A percentile compares a stretch with the other conserved stretches of the same genome.
phyloP scores from a whole-genome alignment of 2,888 invertebrate species.

The Nycteola revayana region DNA sequence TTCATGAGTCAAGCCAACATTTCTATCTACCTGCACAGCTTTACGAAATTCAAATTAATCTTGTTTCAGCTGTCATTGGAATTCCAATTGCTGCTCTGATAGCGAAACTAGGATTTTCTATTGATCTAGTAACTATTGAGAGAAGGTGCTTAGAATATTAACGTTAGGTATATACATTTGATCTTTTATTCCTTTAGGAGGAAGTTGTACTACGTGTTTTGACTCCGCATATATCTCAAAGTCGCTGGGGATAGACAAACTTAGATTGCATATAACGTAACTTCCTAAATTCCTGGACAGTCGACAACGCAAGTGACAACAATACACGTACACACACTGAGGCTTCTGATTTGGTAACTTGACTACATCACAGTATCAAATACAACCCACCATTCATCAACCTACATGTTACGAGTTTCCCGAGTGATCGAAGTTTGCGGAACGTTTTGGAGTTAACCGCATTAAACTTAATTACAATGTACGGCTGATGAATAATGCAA shows the following conservation, averaged over 20 bases:
- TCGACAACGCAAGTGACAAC: no score
- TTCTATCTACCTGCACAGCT: no score
- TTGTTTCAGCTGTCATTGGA: no score
- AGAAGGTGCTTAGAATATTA: no score
- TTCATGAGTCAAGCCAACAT: no score
- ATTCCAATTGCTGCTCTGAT: no score
- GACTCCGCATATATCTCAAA: background rate
- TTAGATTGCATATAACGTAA: background rate
- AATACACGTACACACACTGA: background rate
- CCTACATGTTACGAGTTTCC: slow-evolving; percentile 30
- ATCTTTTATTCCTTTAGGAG: background rate
- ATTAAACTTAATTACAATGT: slow-evolving; percentile 41
- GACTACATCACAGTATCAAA: slow-evolving; percentile 21
- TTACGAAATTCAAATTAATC: no score
- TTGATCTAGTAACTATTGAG: no score
- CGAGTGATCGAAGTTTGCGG: slow-evolving; percentile 35
- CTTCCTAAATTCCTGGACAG: background rate
- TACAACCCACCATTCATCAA: slow-evolving; percentile 29
- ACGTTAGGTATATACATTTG: background rate
- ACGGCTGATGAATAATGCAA: slow-evolving; percentile 43
- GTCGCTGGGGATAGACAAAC: background rate
- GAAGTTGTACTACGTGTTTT: background rate
- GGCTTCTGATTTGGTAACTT: slow-evolving; percentile 15
- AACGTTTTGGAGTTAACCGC: slow-evolving; percentile 36
- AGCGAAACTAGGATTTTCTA: no score